Conservation (phyloP, 2,797 vertebrate species). For the Hoplostethus atlanticus region DNA sequence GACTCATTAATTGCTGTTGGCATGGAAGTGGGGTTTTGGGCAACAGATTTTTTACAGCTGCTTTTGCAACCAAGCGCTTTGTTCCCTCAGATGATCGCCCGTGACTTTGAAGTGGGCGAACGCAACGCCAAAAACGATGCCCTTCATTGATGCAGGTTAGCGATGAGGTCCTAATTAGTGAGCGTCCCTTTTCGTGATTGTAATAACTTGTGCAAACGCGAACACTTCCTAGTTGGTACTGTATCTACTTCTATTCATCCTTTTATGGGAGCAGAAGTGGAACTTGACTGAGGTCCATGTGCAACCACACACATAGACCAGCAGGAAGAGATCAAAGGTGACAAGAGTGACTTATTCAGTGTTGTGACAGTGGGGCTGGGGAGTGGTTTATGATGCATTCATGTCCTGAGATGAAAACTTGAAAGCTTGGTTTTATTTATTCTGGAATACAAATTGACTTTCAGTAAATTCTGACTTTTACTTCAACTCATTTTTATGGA, state of each 20-base stretch:
- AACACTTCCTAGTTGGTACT: conserved; percentile 32
- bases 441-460: not conserved
- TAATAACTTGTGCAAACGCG: conserved; percentile 43
- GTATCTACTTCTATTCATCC: conserved; percentile 35
- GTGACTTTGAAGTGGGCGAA: not conserved
- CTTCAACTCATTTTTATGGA: conserved; percentile 21
- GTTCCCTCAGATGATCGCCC: not conserved
- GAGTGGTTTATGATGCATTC: not conserved
- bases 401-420: too few relatives aligned
- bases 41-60: conserved; percentile 25
- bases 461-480: not conserved
- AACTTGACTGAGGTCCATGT: conserved; percentile 45
- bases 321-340: not conserved
- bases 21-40: conserved; percentile 5
- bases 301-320: conserved; percentile 1
- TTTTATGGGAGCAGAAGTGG: conserved; percentile 41
- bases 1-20: conserved; percentile 33
- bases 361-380: not conserved
- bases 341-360: not conserved
- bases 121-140: not conserved
- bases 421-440: not conserved
- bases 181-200: conserved; percentile 45
- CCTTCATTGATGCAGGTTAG: too few relatives aligned
- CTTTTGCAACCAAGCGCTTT: not conserved
- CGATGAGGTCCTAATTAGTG: conserved; percentile 42